Base-by-base conservation (phyloP, 2,888 invertebrate species). In the Amiota minor region DNA sequence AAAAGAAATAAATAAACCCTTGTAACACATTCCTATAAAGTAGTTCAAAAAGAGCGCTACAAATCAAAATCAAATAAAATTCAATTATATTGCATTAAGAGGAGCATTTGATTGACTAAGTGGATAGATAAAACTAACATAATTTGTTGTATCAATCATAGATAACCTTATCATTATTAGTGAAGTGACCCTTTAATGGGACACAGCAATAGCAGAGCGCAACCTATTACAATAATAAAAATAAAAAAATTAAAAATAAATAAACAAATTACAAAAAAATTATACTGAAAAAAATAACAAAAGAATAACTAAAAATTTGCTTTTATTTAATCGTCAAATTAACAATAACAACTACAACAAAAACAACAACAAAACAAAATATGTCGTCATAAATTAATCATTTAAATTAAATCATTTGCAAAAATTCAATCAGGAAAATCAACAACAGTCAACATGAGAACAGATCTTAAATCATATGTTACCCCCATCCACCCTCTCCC, bases 341-440 rank as follows among this genome's bases (percentile, higher is more conserved):
- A 23, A 23, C 35, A 35, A 35, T n/a, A n/a, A n/a, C n/a, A n/a
- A n/a, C n/a, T n/a, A 35, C 3, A 23, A 23, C 3, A 35, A 35
- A 1, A 35, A 35, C 35, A 35, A 35, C 2, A 35, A 35, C 6
- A 35, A 4, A 35, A 8, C n/a, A n/a, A n/a, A n/a, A n/a, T n/a
- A n/a, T 6, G 35, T 35, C 6, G 35, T 35, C 35, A 35, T 35
- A 35, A 35, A 35, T 16, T 18, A 61, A 20, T 23, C 10, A 62
- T 65, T 65, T 46, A 47, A 65, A 65, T 65, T 11, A 65, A 65
- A 65, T 65, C 65, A 65, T 65, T 65, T 45, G 49, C 18, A 10
- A 65, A 35, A 65, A 49, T 65, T 65, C 46, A 65, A 65, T 65
- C 65, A 65, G 65, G n/a, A 64, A 64, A 47, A 47, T 49, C 47